These are phyloP conservation scores for Lomographa bimaculata DNA, from an alignment of 2,888 invertebrate genomes.

Conservation along the genomic window DNA sequence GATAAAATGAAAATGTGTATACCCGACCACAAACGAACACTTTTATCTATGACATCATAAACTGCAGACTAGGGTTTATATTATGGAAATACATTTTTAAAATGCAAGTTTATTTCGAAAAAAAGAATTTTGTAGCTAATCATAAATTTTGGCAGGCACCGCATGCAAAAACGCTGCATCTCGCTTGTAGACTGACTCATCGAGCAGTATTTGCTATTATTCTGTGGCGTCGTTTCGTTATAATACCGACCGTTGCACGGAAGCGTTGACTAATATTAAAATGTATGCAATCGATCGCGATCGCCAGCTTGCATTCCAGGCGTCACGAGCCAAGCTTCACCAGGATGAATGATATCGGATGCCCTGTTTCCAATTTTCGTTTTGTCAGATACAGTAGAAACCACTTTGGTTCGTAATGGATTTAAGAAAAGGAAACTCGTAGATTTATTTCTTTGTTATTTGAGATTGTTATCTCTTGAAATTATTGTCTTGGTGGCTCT, in stretches of 20 bases:
- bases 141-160: too few relatives aligned
- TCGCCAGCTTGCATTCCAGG: constrained; percentile 52
- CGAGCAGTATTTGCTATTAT: too few relatives aligned
- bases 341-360: constrained; percentile 49
- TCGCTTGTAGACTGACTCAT: too few relatives aligned
- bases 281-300: constrained; percentile 63
- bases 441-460: constrained; percentile 18
- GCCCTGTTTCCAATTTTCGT: constrained; percentile 35
- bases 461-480: constrained; percentile 1
- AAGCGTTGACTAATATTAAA: constrained; percentile 54
- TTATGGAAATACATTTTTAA: too few relatives aligned
- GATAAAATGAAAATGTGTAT: too few relatives aligned
- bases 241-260: constrained; percentile 17
- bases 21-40: too few relatives aligned
- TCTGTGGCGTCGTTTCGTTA: constrained; percentile 15
- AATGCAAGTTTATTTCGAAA: too few relatives aligned
- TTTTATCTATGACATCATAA: too few relatives aligned
- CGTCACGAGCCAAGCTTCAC: constrained; percentile 49
- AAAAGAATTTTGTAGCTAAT: too few relatives aligned
- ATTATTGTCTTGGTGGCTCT: too few relatives aligned
- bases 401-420: constrained; percentile 20
- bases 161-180: too few relatives aligned
- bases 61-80: too few relatives aligned
- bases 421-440: constrained; percentile 18
- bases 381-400: constrained; percentile 39